Percentiles rank a stretch among this genome's conserved stretches.
These are phyloP conservation scores for Cybosia mesomella DNA, from an alignment of 2,888 invertebrate species.

Conservation along the genomic window DNA sequence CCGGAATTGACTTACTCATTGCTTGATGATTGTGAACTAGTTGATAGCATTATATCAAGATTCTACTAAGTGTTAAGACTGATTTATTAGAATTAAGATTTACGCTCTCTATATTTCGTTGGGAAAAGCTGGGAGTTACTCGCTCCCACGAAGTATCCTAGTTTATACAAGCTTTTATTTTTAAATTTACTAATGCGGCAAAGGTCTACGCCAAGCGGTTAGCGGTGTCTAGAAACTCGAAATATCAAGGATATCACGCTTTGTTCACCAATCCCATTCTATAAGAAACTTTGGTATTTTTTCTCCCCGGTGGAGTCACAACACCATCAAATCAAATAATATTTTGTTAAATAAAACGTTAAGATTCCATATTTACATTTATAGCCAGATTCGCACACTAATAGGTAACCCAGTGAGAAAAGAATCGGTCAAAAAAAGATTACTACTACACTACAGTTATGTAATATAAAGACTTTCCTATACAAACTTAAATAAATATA, in stretches of 20 bases:
- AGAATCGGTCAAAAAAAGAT: neutral
- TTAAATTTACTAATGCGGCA: neutral
- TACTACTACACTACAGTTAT: neutral
- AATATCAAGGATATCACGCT: no score
- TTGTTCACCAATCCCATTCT: no score
- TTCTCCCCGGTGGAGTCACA: no score
- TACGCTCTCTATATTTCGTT: neutral
- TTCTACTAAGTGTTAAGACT: neutral
- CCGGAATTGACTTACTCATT: constrained; percentile 17
- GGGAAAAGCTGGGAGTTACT: neutral
- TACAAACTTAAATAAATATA: neutral
- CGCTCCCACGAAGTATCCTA: neutral
- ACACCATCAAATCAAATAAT: neutral
- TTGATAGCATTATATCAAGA: constrained; percentile 13
- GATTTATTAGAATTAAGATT: constrained; percentile 1
- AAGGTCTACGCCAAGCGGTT: neutral
- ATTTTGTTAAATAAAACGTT: neutral
- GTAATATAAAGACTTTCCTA: neutral
- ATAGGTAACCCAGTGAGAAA: no score
- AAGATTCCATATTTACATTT: neutral
- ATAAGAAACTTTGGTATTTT: no score
- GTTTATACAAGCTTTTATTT: no score
- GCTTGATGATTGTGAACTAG: constrained; percentile 13
- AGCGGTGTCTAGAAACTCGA: no score
- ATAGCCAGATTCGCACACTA: no score